Evolutionary conservation across 2,113 vertebrate species (phyloP).

Genomic region (Colossoma macropomum): DNA sequence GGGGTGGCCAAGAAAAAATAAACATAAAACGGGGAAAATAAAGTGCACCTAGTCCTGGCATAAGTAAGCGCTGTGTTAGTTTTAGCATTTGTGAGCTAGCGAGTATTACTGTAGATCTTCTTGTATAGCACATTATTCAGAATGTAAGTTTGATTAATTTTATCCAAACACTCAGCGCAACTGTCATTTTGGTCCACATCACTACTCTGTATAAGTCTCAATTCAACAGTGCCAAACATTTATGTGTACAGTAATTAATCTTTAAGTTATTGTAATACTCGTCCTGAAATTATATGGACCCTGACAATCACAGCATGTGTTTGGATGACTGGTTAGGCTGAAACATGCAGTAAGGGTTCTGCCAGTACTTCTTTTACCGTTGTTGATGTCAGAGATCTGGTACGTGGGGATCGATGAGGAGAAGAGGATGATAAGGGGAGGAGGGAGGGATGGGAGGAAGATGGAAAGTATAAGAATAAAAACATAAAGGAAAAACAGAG

Average conservation of each 20-base stretch:
- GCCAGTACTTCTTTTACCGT: conserved; percentile 46
- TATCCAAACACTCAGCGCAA: neutral
- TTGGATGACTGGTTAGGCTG: neutral
- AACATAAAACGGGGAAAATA: conserved; percentile 39
- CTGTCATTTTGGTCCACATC: neutral
- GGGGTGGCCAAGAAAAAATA: conserved; percentile 44
- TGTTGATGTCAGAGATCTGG: conserved; percentile 52
- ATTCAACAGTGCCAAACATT: neutral
- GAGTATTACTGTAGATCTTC: neutral
- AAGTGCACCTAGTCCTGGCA: neutral
- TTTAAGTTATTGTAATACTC: neutral
- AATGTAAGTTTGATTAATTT: neutral
- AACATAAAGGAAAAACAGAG: conserved; percentile 13
- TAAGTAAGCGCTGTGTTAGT: conserved; percentile 18
- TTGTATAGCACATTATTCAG: neutral
- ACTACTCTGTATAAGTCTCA: neutral
- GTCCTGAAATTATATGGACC: neutral
- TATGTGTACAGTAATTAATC: neutral
- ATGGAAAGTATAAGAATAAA: neutral
- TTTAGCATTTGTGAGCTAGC: neutral
- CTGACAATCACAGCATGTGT: neutral
- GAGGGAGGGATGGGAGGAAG: neutral
- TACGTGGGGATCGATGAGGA: conserved; percentile 37
- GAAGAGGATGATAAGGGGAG: neutral
- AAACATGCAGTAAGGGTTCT: conserved; percentile 41